Evolutionary conservation across 92 coral and sea anemone genomes (phyloP).

Genomic region (Phenganax subtilis): DNA sequence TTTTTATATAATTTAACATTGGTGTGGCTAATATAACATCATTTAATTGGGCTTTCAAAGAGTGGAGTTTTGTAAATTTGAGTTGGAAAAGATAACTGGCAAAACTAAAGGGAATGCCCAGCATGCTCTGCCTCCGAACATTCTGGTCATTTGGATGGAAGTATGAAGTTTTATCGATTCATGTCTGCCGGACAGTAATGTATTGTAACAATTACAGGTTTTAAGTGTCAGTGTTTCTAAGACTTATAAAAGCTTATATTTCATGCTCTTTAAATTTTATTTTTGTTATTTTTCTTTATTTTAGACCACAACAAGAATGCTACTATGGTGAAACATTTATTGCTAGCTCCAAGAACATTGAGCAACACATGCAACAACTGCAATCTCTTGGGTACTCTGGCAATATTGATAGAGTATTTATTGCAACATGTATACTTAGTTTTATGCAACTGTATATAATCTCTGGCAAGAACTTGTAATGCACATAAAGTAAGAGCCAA

Average conservation of each 20-base stretch:
- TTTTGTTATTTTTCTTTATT: background rate
- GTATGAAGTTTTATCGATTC: constrained; percentile 55
- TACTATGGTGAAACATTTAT: constrained; percentile 6
- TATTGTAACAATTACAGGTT: background rate
- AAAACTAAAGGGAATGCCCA: constrained; percentile 53
- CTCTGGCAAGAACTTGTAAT: too few species aligned
- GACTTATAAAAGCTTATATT: background rate
- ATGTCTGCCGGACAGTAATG: constrained; percentile 28
- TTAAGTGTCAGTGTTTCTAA: background rate
- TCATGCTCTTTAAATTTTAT: background rate
- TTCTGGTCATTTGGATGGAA: constrained; percentile 51
- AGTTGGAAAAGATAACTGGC: constrained; percentile 29
- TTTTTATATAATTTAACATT: constrained; percentile 26
- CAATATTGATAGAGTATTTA: too few species aligned
- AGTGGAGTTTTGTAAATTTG: constrained; percentile 45
- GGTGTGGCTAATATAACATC: constrained; percentile 37
- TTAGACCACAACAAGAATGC: background rate
- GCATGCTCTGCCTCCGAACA: constrained; percentile 38
- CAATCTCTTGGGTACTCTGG: too few species aligned
- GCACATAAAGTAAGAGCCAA: too few species aligned
- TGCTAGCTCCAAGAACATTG: background rate
- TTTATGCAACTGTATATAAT: too few species aligned
- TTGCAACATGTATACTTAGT: too few species aligned
- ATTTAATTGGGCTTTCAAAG: constrained; percentile 45
- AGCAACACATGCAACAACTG: background rate